Base-by-base conservation (phyloP, 2,797 vertebrate species). In the Acanthiza pusilla region DNA sequence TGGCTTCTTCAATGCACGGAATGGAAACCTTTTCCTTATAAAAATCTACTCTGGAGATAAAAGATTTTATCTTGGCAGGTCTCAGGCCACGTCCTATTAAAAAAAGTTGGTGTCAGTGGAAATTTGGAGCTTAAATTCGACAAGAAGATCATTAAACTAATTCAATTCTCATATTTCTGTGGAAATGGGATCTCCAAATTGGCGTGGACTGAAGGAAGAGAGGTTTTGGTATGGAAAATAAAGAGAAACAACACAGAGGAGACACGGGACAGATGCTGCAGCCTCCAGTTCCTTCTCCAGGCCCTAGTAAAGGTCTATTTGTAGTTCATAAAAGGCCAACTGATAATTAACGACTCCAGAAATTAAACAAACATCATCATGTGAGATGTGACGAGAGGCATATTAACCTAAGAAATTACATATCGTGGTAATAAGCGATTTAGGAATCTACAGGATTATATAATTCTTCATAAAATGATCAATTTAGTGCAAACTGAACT, bases 1-100 rank as follows among this genome's bases (percentile, higher is more conserved):
- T 0, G 9, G 13, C 4, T 61, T 48, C 48, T 61, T 50, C 57
- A 27, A 4, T 14, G 8, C 1, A 12, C 1, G n/a, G 26, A 68
- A 57, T 1, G 5, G 38, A 68, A 89, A 20, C 11, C 4, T 65
- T n/a, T 42, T 42, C 22, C 27, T 23, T 19, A 2, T 7, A 27
- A 45, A 58, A 60, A 45, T 29, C 19, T 9, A 19, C 51, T 4
- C n/a, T 55, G 42, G 42, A 72, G 26, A n/a, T 13, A 22, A 53
- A 43, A 51, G 5, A 7, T 5, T 76, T 36, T 36, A 36, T 36
- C 36, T 36, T 36, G 42, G 45, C 42, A 68, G 5, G 5, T 57
- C 32, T 66, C 15, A 36, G 54, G 40, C 15, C 30, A 7, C 0
- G 1, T 48, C 36, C n/a, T 2, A 22, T 29, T 9, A 29, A 51